These are phyloP conservation scores for Lophochroa leadbeateri DNA, from an alignment of 2,113 vertebrate genomes.

Conservation along the genomic window DNA sequence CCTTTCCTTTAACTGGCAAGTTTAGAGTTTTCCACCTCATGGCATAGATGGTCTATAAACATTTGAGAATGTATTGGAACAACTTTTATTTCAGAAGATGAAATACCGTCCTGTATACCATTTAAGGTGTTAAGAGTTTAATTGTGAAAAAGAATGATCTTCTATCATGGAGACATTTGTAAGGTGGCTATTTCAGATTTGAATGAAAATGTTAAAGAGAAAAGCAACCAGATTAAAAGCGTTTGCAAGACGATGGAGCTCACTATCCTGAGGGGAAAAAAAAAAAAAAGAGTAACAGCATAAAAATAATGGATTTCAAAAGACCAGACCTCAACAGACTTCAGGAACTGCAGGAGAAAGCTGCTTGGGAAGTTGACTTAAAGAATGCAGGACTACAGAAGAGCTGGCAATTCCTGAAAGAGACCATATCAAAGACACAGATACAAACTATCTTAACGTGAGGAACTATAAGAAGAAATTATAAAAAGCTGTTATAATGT, in stretches of 20 bases:
- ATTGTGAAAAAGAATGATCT: neutral
- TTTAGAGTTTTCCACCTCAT: neutral
- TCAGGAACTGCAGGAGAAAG: neutral
- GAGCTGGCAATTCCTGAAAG: neutral
- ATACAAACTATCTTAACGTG: neutral
- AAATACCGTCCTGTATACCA: neutral
- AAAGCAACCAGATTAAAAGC: neutral
- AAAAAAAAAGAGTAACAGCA: neutral
- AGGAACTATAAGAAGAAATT: neutral
- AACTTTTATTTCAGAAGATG: neutral
- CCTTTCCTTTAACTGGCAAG: neutral
- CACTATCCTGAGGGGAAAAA: neutral
- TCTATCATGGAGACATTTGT: neutral
- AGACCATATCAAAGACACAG: neutral
- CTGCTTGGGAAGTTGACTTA: neutral
- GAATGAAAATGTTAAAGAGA: slow-evolving; percentile 14
- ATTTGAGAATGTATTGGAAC: neutral
- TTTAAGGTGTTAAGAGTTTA: neutral
- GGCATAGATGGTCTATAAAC: neutral
- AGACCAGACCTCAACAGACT: neutral
- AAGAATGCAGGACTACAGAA: neutral
- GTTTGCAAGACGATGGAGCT: neutral
- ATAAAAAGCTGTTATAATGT: neutral
- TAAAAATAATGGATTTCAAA: neutral
- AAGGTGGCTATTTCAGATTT: neutral